Base-by-base conservation (phyloP, 2,113 vertebrate species). In the Dipodomys spectabilis region DNA sequence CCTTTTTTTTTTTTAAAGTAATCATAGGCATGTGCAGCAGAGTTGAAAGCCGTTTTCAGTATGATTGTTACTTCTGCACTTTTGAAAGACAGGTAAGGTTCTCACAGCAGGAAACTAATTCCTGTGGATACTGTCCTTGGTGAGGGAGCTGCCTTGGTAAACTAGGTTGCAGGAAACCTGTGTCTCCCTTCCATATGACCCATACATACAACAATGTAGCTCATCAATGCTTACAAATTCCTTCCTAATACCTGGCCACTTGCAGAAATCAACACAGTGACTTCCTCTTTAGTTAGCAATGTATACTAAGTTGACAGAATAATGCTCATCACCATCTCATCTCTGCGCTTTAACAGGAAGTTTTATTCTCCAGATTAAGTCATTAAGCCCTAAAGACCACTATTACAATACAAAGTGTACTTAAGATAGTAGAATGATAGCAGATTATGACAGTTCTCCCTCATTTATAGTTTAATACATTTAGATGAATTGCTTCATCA, bases 401-500 rank as follows among this genome's bases (percentile, higher is more conserved):
- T 20, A 13, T 92, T 93, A 85, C 92, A 86, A 83, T 65, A 57
- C 32, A 71, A 81, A 68, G 44, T 83, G 7, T 80, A 68, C 77
- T 22, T 74, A 81, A 84, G 23, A 69, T 2, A 80, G 44, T 64
- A 28, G 90, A 96, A 77, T 69, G 35, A 32, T 28, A 79, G 30
- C 25, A 68, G 22, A 57, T 83, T 69, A 95, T 65, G 62, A 57
- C 53, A 83, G 10, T 23, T 90, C 25, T 80, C 35, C 79, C 22
- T 28, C 28, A 60, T 85, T 82, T 86, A 86, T 57, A 74, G 49
- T 49, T 94, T 75, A 82, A 90, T 84, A 71, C 25, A 74, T 75
- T 80, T 65, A 74, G 72, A 65, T 90, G 71, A 77, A 94, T 86
- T 73, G n/a, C 18, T 71, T 87, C 81, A 77, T 68, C 19, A 67